Percentiles rank a stretch among this genome's conserved stretches.
Evolutionary conservation across 2,113 vertebrate genomes (phyloP).

Genomic region (Myocastor coypus): DNA sequence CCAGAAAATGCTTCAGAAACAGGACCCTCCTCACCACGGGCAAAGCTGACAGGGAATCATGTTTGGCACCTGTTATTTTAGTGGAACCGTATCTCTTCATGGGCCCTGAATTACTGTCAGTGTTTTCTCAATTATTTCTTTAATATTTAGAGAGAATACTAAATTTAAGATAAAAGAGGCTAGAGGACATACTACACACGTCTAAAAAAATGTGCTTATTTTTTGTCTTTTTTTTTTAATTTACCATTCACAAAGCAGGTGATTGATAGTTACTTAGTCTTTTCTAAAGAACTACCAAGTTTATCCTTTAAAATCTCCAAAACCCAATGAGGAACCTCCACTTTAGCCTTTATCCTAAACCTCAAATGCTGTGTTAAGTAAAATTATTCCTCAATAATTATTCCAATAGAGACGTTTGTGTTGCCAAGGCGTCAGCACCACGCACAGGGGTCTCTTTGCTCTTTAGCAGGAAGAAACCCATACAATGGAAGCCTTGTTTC

Average conservation of each 20-base stretch:
- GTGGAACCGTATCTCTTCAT: conserved; percentile 2
- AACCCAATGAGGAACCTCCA: conserved; percentile 1
- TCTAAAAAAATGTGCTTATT: conserved; percentile 6
- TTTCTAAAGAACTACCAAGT: conserved; percentile 25
- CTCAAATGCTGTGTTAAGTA: background rate
- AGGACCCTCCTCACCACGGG: background rate
- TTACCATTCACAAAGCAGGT: background rate
- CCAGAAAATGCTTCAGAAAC: background rate
- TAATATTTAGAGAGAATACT: background rate
- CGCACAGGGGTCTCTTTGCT: conserved; percentile 52
- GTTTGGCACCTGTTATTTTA: background rate
- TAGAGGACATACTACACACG: background rate
- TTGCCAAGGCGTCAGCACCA: conserved; percentile 48
- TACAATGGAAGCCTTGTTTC: conserved; percentile 74
- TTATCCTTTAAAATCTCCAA: conserved; percentile 46
- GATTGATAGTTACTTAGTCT: conserved; percentile 13
- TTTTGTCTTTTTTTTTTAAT: background rate
- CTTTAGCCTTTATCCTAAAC: conserved; percentile 30
- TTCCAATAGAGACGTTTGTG: conserved; percentile 66
- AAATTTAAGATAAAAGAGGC: conserved; percentile 36
- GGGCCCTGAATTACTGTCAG: background rate
- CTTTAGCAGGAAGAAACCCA: conserved; percentile 17
- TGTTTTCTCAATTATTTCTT: conserved; percentile 55
- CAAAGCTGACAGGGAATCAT: background rate
- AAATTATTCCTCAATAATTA: background rate